Evolutionary conservation across 2,113 vertebrate species (phyloP), one percentile per base, ranked within the genome.

Genomic region (Clarias magur): DNA sequence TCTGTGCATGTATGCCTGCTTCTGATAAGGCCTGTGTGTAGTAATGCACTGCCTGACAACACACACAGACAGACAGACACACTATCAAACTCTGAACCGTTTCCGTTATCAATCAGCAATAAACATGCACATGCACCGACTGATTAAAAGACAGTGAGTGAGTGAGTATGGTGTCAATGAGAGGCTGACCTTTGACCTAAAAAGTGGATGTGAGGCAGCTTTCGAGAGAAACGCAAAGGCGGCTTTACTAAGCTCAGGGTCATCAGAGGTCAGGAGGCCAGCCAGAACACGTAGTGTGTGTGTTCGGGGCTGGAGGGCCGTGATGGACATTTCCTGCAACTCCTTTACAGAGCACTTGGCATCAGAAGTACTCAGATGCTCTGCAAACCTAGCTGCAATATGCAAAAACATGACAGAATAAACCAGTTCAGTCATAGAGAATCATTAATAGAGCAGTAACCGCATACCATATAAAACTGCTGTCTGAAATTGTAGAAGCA

Each of bases 21-120:
- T 97, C 96, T 0, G 96, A 97, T 87, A 99, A 93, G 4, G 95
- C 95, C 93, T 98, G 96, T 80, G 96, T 97, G 93, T 97, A 99
- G 90, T 95, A 97, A 86, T 97, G 95, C 92, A 99, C 92, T 54
- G 97, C 98, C 98, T 99, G 93, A 54, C 86, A 79, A 86, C 19
- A 72, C 73, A 82, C 60, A 88, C 57, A 87, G 42, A 88, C 57
- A 89, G 25, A 87, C 81, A 65, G 34, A 85, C 17, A 59, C 72
- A 78, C 53, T 84, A 60, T 73, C 8, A 75, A 34, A 1, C 0
- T 30, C 30, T 19, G 5, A 2, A 53, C n/a, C 10, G 7, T 48
- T 78, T 56, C 75, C 13, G n/a, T 54, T 17, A 48, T 30, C 81
- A 68, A 56, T 19, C n/a, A 34, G 48, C 56, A 34, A 56, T 68